phyloP scores from a whole-genome alignment of 2,113 vertebrate genomes.

The Empidonax traillii region DNA sequence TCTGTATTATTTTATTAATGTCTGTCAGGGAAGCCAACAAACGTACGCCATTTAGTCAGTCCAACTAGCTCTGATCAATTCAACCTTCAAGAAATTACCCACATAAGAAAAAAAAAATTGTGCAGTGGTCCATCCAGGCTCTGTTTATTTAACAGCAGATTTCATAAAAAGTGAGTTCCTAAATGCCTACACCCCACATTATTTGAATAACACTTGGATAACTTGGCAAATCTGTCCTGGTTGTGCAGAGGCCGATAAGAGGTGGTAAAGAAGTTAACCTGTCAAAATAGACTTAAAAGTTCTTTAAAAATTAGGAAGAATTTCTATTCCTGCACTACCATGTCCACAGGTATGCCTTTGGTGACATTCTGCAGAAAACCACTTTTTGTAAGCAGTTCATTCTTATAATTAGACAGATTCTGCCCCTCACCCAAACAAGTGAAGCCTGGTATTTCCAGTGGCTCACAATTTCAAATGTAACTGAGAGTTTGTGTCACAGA shows the following conservation, averaged over 20 bases:
- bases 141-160: neutral
- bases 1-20: neutral
- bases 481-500: neutral
- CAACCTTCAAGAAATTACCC: neutral
- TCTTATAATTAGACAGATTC: neutral
- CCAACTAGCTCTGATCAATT: neutral
- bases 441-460: neutral
- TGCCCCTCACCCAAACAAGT: neutral
- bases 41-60: neutral
- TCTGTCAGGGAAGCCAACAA: neutral
- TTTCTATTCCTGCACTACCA: neutral
- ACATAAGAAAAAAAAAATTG: neutral
- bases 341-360: neutral
- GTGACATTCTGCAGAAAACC: neutral
- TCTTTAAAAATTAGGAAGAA: neutral
- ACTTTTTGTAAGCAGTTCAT: neutral
- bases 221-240: neutral
- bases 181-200: neutral
- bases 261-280: neutral
- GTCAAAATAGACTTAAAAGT: too few relatives aligned
- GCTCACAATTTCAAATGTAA: neutral
- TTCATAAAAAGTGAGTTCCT: neutral
- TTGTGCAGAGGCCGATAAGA: neutral
- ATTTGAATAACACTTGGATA: neutral
- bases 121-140: neutral